phyloP scores from a whole-genome alignment of 2,888 invertebrate genomes.

The Ommatoiulus sabulosus region DNA sequence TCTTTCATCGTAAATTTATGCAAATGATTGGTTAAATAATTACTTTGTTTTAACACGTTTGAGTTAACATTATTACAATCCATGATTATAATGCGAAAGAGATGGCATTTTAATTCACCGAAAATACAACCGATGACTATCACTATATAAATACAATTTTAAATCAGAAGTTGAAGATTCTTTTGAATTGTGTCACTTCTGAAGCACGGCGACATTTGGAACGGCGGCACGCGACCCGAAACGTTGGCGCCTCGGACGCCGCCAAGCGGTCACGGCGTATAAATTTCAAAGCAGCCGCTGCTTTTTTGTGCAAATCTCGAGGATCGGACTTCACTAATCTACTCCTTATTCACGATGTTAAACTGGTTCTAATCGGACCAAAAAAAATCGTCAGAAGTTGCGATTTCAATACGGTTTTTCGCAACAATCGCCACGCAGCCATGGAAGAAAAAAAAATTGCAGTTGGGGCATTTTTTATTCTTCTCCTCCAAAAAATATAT shows the following conservation, averaged over 20 bases:
- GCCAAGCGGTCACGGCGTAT: neutral
- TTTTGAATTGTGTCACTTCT: too few relatives aligned
- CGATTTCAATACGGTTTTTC: neutral
- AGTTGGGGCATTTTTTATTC: neutral
- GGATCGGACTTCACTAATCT: neutral
- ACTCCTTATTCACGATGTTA: neutral
- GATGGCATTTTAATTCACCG: too few relatives aligned
- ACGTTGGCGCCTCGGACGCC: neutral
- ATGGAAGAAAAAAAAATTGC: neutral
- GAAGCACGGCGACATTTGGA: neutral
- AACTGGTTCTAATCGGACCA: neutral
- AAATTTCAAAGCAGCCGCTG: neutral
- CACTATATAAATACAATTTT: too few relatives aligned
- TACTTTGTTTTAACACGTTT: too few relatives aligned
- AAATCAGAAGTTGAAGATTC: too few relatives aligned
- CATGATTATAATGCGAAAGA: too few relatives aligned
- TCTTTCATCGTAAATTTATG: too few relatives aligned
- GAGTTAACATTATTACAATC: too few relatives aligned
- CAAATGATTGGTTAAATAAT: too few relatives aligned
- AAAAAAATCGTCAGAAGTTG: neutral
- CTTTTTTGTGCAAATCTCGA: neutral
- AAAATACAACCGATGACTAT: too few relatives aligned
- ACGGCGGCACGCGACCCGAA: neutral
- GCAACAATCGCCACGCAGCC: conserved; percentile 25
- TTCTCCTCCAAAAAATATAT: neutral